These are phyloP conservation scores for Chauna torquata DNA, from an alignment of 2,113 vertebrate species.

Conservation along the genomic window DNA sequence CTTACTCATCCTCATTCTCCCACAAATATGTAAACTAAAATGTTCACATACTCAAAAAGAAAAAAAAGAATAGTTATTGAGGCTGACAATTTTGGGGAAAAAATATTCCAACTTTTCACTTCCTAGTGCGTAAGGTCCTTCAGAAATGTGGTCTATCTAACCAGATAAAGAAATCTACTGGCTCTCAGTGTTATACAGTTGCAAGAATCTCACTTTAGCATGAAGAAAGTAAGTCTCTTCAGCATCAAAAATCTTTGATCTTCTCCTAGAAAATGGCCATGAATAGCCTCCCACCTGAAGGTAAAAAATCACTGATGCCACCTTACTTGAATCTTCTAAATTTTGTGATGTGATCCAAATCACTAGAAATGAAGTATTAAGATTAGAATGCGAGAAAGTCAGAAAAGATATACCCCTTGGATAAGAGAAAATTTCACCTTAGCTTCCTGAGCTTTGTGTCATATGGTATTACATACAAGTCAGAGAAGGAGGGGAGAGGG, in stretches of 20 bases:
- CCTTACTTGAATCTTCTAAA: background rate
- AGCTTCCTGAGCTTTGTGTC: background rate
- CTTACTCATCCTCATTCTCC: background rate
- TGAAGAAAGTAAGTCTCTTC: background rate
- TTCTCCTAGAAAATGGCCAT: background rate
- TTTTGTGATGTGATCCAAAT: background rate
- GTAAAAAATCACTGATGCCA: background rate
- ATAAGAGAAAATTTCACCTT: background rate
- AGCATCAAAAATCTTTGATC: background rate
- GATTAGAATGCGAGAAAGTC: background rate
- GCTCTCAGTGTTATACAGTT: background rate
- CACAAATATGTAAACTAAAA: background rate
- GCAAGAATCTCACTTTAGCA: background rate
- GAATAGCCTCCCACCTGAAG: background rate
- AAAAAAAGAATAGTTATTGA: background rate
- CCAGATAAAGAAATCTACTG: background rate
- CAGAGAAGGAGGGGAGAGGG: background rate
- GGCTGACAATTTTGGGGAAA: background rate
- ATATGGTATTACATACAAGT: background rate
- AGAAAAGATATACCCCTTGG: background rate
- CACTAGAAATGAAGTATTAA: background rate
- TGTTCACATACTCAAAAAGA: background rate
- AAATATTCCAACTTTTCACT: background rate
- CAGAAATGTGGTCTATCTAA: background rate
- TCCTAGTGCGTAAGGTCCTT: background rate